Conservation (phyloP, 2,888 invertebrate genomes). For the Chloroclysta siterata region DNA sequence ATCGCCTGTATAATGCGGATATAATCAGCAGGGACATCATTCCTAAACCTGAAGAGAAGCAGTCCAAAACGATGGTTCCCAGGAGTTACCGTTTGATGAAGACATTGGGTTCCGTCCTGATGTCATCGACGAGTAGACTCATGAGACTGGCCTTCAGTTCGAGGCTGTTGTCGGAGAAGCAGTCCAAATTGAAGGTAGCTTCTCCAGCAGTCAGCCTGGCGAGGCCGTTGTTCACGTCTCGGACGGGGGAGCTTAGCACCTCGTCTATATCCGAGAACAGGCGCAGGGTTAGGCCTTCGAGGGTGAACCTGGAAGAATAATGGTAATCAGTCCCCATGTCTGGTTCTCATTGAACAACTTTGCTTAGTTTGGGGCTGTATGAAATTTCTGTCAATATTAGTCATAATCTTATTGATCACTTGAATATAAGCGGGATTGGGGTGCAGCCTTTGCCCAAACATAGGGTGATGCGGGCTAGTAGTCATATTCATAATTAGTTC, state of each 20-base stretch:
- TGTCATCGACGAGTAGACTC: constrained; percentile 89
- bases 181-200: constrained; percentile 85
- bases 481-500: too few relatives aligned
- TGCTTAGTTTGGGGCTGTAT: too few relatives aligned
- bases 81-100: constrained; percentile 84
- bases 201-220: constrained; percentile 89
- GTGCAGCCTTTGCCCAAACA: too few relatives aligned
- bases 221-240: constrained; percentile 89
- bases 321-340: not conserved
- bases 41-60: not conserved
- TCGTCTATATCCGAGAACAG: constrained; percentile 91
- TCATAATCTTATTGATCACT: too few relatives aligned
- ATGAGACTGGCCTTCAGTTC: constrained; percentile 89
- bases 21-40: not conserved
- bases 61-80: not conserved
- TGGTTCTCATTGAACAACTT: too few relatives aligned
- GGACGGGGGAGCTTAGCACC: constrained; percentile 89
- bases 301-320: constrained; percentile 74
- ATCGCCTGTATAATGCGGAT: too few relatives aligned
- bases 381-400: too few relatives aligned
- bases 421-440: too few relatives aligned
- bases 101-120: constrained; percentile 87
- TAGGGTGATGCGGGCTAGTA: too few relatives aligned
- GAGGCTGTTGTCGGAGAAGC: constrained; percentile 88
- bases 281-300: constrained; percentile 89